Evolutionary conservation across 2,888 invertebrate genomes (phyloP), one percentile per base, ranked within the genome.

Genomic region (Ochlodes sylvanus): DNA sequence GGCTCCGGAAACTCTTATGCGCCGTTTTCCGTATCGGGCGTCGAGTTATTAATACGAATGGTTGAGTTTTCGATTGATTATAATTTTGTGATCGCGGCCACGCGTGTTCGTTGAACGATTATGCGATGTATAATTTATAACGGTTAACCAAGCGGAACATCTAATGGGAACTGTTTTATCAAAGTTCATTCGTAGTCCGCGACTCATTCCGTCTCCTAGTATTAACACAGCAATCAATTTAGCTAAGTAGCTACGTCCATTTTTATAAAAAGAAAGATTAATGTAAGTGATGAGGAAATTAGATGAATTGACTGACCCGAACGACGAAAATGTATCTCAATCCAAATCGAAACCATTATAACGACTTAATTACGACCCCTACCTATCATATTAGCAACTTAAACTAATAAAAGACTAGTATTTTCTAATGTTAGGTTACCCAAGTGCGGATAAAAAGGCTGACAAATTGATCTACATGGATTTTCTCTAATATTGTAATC

Each of bases 1-100:
- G 82, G 66, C 60, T 69, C 83, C 84, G 86, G 85, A 87, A 85
- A 83, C 79, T 82, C 81, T 82, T 83, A 80, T 78, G 78, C 60
- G 66, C 67, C 56, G 52, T 68, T 68, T 62, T 68, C 47, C 67
- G 67, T 68, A 63, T 70, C 69, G 70, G 81, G 80, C 79, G 81
- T 80, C 72, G 72, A 71, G 72, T 79, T 76, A 76, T 77, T 76
- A 76, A 77, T 79, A 73, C 70, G 72, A 72, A 69, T 75, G 70
- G 77, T 72, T 74, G 71, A 63, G 68, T 72, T 74, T 74, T 74
- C 72, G 73, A 77, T 79, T 76, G 73, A 75, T 76, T 74, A 71
- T 73, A 69, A 71, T 73, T 68, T 70, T 68, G 63, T 62, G 56
- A 69, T 64, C 63, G 54, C 54, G 70, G 63, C 66, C 60, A 61